Percentiles rank a stretch among this genome's conserved stretches.
These are phyloP conservation scores for Pandemis cinnamomeana DNA, from an alignment of 2,888 invertebrate species.

Conservation along the genomic window DNA sequence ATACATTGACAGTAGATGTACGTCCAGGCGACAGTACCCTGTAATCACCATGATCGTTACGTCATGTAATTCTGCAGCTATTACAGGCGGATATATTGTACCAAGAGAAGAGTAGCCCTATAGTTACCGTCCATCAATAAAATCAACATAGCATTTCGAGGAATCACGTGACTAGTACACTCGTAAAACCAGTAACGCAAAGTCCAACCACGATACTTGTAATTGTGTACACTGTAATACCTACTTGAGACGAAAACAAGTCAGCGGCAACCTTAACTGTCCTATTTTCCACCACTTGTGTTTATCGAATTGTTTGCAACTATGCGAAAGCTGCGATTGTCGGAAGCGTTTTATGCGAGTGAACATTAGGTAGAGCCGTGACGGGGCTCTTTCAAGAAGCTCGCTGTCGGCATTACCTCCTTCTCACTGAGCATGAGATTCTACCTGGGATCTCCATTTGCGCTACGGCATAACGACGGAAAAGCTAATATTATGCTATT, in stretches of 20 bases:
- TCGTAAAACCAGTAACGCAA: background rate
- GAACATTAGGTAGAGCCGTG: slow-evolving; percentile 31
- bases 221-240: background rate
- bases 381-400: slow-evolving; percentile 33
- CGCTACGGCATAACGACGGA: slow-evolving; percentile 28
- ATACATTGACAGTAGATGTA: background rate
- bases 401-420: slow-evolving; percentile 31
- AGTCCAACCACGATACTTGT: background rate
- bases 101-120: background rate
- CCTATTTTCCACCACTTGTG: slow-evolving; percentile 19
- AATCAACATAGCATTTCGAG: background rate
- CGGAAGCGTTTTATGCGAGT: slow-evolving; percentile 31
- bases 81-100: background rate
- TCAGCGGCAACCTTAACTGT: background rate
- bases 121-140: background rate
- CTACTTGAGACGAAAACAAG: background rate
- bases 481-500: slow-evolving; percentile 38
- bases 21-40: background rate
- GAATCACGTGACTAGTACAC: background rate
- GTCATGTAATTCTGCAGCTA: no score
- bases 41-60: background rate
- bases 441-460: slow-evolving; percentile 40
- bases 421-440: slow-evolving; percentile 38
- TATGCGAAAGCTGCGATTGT: slow-evolving; percentile 21
- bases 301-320: slow-evolving; percentile 19